These are phyloP conservation scores for Sphinx pinastri DNA, from an alignment of 2,888 invertebrate genomes.

Conservation along the genomic window DNA sequence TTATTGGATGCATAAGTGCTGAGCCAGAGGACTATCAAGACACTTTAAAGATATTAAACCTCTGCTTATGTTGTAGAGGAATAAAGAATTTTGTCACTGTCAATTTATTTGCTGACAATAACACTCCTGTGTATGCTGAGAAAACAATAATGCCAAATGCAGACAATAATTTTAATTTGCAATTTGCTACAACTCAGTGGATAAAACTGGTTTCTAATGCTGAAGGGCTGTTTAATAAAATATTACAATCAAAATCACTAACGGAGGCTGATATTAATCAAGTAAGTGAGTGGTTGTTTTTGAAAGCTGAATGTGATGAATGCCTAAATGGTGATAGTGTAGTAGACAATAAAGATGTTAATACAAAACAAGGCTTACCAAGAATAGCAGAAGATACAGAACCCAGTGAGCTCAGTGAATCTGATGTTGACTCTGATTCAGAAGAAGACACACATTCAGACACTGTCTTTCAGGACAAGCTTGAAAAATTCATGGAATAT, in stretches of 20 bases:
- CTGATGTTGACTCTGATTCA: conserved; percentile 85
- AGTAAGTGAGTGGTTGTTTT: conserved; percentile 90
- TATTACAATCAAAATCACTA: conserved; percentile 88
- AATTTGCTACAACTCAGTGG: conserved; percentile 93
- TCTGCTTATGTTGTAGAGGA: conserved; percentile 86
- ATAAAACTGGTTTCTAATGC: conserved; percentile 92
- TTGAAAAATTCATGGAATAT: conserved; percentile 88
- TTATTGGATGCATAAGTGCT: conserved; percentile 89
- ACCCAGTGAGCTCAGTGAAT: conserved; percentile 85
- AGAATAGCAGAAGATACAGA: conserved; percentile 82
- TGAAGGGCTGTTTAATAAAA: conserved; percentile 91
- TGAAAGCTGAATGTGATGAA: conserved; percentile 94
- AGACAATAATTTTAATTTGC: conserved; percentile 86
- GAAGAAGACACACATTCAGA: conserved; percentile 84
- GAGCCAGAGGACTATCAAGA: conserved; percentile 87
- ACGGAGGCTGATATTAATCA: conserved; percentile 89
- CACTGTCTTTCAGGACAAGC: conserved; percentile 87
- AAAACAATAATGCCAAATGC: conserved; percentile 59
- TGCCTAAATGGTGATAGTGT: conserved; percentile 86
- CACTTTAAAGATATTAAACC: conserved; percentile 87
- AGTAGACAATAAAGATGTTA: conserved; percentile 72
- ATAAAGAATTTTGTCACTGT: conserved; percentile 89
- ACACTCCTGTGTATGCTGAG: conserved; percentile 81
- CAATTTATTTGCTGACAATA: conserved; percentile 87
- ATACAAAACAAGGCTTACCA: conserved; percentile 74